phyloP scores from a whole-genome alignment of 2,888 invertebrate species.

The Tenodera sinensis region DNA sequence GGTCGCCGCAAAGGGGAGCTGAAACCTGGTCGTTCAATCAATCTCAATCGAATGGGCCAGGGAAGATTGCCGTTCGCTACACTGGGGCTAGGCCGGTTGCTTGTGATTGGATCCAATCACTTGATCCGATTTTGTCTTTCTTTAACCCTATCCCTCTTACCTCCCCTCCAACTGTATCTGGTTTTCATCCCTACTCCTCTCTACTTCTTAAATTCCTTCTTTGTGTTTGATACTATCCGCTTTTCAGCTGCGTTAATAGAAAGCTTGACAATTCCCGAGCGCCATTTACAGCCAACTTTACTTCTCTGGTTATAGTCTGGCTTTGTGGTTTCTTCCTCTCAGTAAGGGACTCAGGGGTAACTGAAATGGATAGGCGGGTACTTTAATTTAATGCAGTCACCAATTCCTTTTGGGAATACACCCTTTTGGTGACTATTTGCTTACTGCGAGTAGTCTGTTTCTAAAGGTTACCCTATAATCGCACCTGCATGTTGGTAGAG shows the following conservation, averaged over 20 bases:
- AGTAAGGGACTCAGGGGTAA: neutral
- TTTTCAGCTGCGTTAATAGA: neutral
- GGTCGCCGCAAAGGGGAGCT: constrained; percentile 7
- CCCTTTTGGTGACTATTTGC: too few relatives aligned
- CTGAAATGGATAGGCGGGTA: neutral
- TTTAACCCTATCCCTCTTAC: neutral
- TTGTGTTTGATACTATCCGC: neutral
- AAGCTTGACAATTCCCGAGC: neutral
- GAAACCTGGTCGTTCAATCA: constrained; percentile 26
- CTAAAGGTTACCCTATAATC: too few relatives aligned
- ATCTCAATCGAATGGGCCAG: neutral
- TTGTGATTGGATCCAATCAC: constrained; percentile 26
- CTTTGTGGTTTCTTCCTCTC: neutral
- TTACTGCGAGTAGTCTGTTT: too few relatives aligned
- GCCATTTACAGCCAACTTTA: neutral
- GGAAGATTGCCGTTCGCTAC: constrained; percentile 13
- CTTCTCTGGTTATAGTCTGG: neutral
- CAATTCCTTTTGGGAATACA: too few relatives aligned
- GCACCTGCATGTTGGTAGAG: too few relatives aligned
- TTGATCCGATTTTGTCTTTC: constrained; percentile 24
- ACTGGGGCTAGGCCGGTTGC: constrained; percentile 3
- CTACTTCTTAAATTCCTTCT: neutral
- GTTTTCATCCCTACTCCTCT: neutral
- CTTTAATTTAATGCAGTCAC: neutral
- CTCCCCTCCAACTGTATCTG: neutral